A percentile compares a stretch with the other conserved stretches of the same genome.
Conservation (phyloP, 2,797 vertebrate species). For the Mergus octosetaceus region DNA sequence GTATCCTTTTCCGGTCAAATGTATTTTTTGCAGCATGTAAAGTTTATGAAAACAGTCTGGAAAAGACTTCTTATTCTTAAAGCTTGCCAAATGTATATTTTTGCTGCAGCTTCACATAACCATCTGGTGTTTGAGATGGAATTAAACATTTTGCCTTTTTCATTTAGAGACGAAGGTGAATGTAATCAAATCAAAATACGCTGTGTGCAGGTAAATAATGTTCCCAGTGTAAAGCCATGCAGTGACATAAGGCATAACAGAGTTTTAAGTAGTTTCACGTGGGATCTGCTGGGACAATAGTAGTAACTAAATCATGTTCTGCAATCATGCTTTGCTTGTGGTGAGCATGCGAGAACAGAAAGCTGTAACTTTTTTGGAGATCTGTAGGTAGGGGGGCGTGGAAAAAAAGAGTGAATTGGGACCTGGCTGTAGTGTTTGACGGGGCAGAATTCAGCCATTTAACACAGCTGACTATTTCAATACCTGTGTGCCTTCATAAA, state of each 20-base stretch:
- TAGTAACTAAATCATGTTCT: not conserved
- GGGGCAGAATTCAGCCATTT: not conserved
- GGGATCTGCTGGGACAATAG: not conserved
- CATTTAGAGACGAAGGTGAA: not conserved
- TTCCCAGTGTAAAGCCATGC: not conserved
- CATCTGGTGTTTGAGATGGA: not conserved
- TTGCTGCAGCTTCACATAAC: not conserved
- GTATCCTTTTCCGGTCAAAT: constrained; percentile 85
- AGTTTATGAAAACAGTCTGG: not conserved
- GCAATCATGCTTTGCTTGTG: not conserved
- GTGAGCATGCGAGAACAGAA: not conserved
- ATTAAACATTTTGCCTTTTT: not conserved
- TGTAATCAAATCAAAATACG: not conserved
- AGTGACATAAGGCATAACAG: not conserved
- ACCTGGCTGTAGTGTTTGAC: not conserved
- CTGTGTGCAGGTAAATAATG: not conserved
- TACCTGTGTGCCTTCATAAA: not conserved
- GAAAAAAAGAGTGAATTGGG: not conserved
- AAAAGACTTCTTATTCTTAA: not conserved
- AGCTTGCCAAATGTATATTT: not conserved
- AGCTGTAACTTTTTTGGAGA: not conserved
- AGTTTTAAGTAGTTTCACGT: not conserved
- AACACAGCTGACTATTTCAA: not conserved
- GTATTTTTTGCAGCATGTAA: not conserved
- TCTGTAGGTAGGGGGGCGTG: not conserved